Evolutionary conservation across 1,140 invertebrate species (phyloP).

Genomic region (Carposina sasakii): DNA sequence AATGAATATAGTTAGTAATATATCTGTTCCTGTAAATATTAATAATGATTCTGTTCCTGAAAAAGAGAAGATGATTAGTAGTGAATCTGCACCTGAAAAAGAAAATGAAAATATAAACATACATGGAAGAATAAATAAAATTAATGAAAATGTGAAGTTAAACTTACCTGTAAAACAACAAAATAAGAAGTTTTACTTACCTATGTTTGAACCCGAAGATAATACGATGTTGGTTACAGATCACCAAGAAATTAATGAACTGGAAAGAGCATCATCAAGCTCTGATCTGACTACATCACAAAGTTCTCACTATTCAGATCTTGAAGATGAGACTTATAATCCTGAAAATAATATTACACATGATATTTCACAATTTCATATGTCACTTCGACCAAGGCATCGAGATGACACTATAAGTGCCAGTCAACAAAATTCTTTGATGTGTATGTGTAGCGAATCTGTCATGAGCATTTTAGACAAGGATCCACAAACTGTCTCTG

Average conservation of each 20-base stretch:
- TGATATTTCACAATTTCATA: not conserved
- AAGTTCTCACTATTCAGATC: no score
- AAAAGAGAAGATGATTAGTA: no score
- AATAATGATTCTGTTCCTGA: not conserved
- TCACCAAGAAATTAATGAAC: no score
- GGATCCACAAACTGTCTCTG: conserved; percentile 8
- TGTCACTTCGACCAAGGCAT: not conserved
- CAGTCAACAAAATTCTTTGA: not conserved
- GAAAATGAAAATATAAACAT: not conserved
- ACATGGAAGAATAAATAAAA: not conserved
- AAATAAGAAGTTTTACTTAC: no score
- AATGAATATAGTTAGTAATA: not conserved
- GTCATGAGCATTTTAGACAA: not conserved
- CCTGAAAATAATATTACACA: not conserved
- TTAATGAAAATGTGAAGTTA: not conserved
- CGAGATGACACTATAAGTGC: no score
- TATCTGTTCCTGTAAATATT: no score
- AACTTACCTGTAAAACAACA: no score
- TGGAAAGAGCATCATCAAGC: no score
- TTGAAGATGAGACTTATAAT: not conserved
- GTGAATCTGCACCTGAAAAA: not conserved
- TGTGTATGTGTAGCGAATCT: not conserved
- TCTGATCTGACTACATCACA: no score
- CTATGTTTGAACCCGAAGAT: no score
- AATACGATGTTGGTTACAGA: no score